Evolutionary conservation across 1,140 invertebrate genomes (phyloP).

Genomic region (Lordiphosa clarofinis): DNA sequence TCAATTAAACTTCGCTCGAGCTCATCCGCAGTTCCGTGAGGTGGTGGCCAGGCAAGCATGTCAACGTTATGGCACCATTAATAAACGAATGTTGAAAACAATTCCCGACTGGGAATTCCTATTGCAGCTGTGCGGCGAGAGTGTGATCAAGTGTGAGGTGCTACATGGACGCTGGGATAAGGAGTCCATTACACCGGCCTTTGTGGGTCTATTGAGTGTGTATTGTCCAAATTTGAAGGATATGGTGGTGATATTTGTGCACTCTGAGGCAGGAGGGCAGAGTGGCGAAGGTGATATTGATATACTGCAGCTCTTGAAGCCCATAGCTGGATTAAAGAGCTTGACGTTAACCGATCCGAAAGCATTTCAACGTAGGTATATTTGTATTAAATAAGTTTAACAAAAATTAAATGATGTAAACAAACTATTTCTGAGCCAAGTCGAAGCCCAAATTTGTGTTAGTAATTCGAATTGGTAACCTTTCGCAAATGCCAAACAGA

Average conservation of each 20-base stretch:
- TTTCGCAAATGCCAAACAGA: too few species aligned
- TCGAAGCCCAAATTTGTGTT: too few species aligned
- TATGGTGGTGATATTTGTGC: slow-evolving; percentile 47
- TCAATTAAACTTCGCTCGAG: slow-evolving; percentile 47
- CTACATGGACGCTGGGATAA: slow-evolving; percentile 52
- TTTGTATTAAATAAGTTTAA: too few species aligned
- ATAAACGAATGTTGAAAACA: slow-evolving; percentile 36
- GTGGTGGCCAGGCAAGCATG: slow-evolving; percentile 19
- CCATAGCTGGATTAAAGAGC: slow-evolving; percentile 28
- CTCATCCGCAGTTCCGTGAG: slow-evolving; percentile 33
- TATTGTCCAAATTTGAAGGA: slow-evolving; percentile 42
- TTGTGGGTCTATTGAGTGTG: slow-evolving; percentile 24
- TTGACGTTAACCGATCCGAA: slow-evolving; percentile 54
- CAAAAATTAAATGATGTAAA: too few species aligned
- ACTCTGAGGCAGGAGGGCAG: slow-evolving; percentile 17
- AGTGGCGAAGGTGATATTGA: slow-evolving; percentile 1
- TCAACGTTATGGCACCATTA: slow-evolving; percentile 34
- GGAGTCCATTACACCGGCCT: slow-evolving; percentile 34
- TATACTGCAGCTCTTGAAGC: slow-evolving; percentile 29
- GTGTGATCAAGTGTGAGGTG: slow-evolving; percentile 44
- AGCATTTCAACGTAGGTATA: slow-evolving; percentile 23
- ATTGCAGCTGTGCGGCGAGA: slow-evolving; percentile 33
- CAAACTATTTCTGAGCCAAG: too few species aligned
- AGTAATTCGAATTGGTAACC: too few species aligned
- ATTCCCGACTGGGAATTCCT: slow-evolving; percentile 49